Evolutionary conservation across 1,140 invertebrate species (phyloP).

Genomic region (Aphidius ervi): DNA sequence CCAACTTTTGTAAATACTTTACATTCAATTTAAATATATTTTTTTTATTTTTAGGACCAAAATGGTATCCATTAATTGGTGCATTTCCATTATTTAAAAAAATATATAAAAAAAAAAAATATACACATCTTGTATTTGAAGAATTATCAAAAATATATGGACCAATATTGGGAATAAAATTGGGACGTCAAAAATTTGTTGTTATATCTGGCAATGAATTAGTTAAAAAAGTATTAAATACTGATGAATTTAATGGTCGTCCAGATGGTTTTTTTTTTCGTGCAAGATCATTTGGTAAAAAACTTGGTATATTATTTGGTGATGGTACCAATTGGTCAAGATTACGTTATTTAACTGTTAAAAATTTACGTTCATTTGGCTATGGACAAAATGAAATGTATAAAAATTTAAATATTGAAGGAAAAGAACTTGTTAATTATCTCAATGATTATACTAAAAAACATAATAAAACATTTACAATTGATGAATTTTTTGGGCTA

Average conservation of each 20-base stretch:
- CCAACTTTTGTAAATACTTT: no score
- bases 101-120: conserved; percentile 35
- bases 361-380: conserved; percentile 60
- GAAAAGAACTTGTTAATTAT: conserved; percentile 50
- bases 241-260: conserved; percentile 65
- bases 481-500: conserved; percentile 58
- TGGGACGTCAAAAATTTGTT: conserved; percentile 60
- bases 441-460: conserved; percentile 30
- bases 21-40: not conserved
- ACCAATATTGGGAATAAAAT: conserved; percentile 50
- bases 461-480: conserved; percentile 38
- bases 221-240: conserved; percentile 58
- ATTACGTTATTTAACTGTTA: conserved; percentile 58
- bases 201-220: conserved; percentile 60
- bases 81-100: conserved; percentile 37
- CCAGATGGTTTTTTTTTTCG: conserved; percentile 67
- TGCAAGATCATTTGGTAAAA: conserved; percentile 60
- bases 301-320: conserved; percentile 62
- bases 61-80: conserved; percentile 51
- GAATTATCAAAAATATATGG: conserved; percentile 42
- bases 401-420: conserved; percentile 57
- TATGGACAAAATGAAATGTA: conserved; percentile 61
- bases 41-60: conserved; percentile 40
- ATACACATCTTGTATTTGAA: conserved; percentile 42
- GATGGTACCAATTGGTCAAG: conserved; percentile 61